These are phyloP conservation scores for Pocillopora verrucosa DNA, from an alignment of 64 coral and sea anemone genomes.

Conservation along the genomic window DNA sequence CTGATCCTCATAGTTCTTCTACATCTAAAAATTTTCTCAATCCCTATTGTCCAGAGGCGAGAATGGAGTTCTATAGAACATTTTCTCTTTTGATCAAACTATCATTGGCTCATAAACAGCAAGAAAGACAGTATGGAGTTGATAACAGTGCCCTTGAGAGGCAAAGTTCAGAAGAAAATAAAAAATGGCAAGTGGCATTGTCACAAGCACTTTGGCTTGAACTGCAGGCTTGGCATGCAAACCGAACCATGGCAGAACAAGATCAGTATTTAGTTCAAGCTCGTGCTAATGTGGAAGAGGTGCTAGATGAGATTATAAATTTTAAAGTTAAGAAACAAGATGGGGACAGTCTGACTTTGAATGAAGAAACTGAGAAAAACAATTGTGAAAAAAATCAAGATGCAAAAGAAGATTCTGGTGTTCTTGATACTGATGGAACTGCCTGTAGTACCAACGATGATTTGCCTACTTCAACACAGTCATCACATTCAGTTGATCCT, in stretches of 20 bases:
- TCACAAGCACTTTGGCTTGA: slow-evolving; percentile 92
- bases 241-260: slow-evolving; percentile 79
- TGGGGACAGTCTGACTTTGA: slow-evolving; percentile 25
- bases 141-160: slow-evolving; percentile 45
- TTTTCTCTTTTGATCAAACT: slow-evolving; percentile 87
- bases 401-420: neutral
- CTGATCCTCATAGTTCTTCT: slow-evolving; percentile 24
- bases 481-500: neutral
- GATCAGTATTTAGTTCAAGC: slow-evolving; percentile 69
- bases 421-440: neutral
- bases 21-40: slow-evolving; percentile 31
- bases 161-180: slow-evolving; percentile 83
- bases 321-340: slow-evolving; percentile 56
- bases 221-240: slow-evolving; percentile 86
- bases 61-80: slow-evolving; percentile 80
- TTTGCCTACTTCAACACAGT: neutral
- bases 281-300: slow-evolving; percentile 69
- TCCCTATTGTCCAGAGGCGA: slow-evolving; percentile 49
- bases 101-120: slow-evolving; percentile 74
- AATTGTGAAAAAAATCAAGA: neutral
- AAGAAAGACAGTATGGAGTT: slow-evolving; percentile 56
- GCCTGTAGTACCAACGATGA: neutral
- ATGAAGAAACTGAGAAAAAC: neutral
- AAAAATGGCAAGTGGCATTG: slow-evolving; percentile 79
- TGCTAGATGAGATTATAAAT: slow-evolving; percentile 92